Evolutionary conservation across 2,113 vertebrate species (phyloP).

Genomic region (Danio rerio): GRCz12tu NC_133196.1:23444501-23445000

Average conservation of each 20-base stretch:
- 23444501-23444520: conserved; percentile 51
- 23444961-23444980: conserved; percentile 1
- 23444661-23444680: conserved; percentile 51
- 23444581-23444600: neutral
- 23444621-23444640: conserved; percentile 46
- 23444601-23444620: conserved; percentile 9
- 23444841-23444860: neutral
- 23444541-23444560: conserved; percentile 53
- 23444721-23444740: conserved; percentile 34
- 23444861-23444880: neutral
- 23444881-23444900: neutral
- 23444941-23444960: neutral
- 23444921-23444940: neutral
- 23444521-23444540: conserved; percentile 49
- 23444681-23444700: conserved; percentile 30
- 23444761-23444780: conserved; percentile 30
- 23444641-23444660: conserved; percentile 58
- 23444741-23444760: conserved; percentile 9
- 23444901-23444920: conserved; percentile 6
- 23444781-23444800: conserved; percentile 36
- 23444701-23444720: conserved; percentile 18
- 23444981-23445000: too few relatives aligned
- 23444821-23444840: neutral
- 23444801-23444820: neutral
- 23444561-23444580: conserved; percentile 46